Base-by-base conservation (phyloP, 2,888 invertebrate species). In the Podotricha telesiphe region DNA sequence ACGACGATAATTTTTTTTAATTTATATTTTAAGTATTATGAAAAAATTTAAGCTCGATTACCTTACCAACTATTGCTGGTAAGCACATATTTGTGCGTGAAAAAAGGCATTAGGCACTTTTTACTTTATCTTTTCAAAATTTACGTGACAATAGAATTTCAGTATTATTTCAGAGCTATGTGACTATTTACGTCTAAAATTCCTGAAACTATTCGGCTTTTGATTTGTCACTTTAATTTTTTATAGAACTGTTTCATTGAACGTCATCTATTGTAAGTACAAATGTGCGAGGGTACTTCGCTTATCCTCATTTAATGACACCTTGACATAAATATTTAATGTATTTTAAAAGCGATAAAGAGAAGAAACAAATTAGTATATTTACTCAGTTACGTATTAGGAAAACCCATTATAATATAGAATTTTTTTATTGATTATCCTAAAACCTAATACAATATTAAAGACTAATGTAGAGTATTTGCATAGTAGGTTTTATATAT, bases 251-350 rank as follows among this genome's bases (percentile, higher is more conserved):
- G 53, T 45, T 53, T 47, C 63, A 65, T 68, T 70, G 68, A 67
- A 59, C 67, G 34, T 68, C 69, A 48, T 56, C 42, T 47, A 62
- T 71, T 71, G 63, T 71, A 64, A 63, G 51, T 67, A 67, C 70
- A 73, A 69, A 72, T 73, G 72, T 71, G 65, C 69, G 71, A 73
- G 75, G 74, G 71, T 73, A 70, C 51, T 55, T 62, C 70, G 64
- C 65, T 70, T 73, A 73, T 73, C 73, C 76, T 75, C 71, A 70
- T 71, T 73, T 64, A 70, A 66, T 47, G 40, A 66, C 62, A 61
- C 74, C 75, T 71, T 76, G 76, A 75, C 74, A 75, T 65, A 75
- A 73, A 71, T 74, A 65, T 70, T 58, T 67, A 61, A 69, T 67
- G 64, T 67, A 70, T 71, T 69, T 71, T 40, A 67, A 73, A 61